A percentile compares a stretch with the other conserved stretches of the same genome.
Evolutionary conservation across 2,797 vertebrate genomes (phyloP).

Genomic region (Halcyon leucocephala): DNA sequence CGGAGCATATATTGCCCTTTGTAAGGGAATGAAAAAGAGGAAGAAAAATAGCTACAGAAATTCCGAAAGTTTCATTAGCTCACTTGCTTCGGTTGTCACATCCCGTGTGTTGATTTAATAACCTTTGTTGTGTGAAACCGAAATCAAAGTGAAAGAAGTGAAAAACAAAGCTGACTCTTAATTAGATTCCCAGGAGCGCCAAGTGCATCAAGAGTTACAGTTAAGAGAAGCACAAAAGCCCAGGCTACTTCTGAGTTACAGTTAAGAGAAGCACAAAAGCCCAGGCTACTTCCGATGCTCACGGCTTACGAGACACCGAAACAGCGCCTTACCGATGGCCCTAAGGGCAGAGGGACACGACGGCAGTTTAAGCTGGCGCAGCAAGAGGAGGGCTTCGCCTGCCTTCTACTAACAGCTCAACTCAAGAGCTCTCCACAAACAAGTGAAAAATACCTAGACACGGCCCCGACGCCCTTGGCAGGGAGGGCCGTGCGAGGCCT

Average conservation of each 20-base stretch:
- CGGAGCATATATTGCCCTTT: neutral
- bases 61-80: neutral
- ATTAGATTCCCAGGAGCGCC: neutral
- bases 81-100: neutral
- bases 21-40: neutral
- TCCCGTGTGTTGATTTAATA: rapidly evolving
- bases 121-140: rapidly evolving
- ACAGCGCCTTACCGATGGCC: rapidly evolving
- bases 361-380: rapidly evolving
- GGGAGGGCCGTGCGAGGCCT: neutral
- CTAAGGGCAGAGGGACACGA: too few species aligned
- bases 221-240: too few species aligned
- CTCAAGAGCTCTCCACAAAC: neutral
- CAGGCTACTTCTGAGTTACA: rapidly evolving
- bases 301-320: rapidly evolving
- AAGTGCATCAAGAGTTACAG: rapidly evolving
- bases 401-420: rapidly evolving
- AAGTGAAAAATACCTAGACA: neutral
- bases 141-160: neutral
- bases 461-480: rapidly evolving
- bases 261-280: neutral
- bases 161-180: neutral
- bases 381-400: rapidly evolving
- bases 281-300: neutral
- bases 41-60: neutral